Percentiles rank a stretch among this genome's conserved stretches.
phyloP scores from a whole-genome alignment of 2,797 vertebrate species.

The Australoheros facetus region DNA sequence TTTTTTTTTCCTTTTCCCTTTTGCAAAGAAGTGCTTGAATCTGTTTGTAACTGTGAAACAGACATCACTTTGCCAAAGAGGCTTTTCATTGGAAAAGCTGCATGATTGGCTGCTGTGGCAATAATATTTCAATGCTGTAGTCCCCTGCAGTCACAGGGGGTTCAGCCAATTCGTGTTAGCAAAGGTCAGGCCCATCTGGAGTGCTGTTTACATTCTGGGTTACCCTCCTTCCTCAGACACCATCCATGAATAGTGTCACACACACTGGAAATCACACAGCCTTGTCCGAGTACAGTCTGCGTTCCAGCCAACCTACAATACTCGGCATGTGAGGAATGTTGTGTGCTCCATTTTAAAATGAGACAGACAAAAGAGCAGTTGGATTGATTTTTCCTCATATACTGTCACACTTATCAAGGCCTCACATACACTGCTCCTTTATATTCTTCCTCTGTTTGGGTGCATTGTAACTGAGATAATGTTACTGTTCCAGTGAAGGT shows the following conservation, averaged over 20 bases:
- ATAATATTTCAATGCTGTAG: constrained; percentile 67
- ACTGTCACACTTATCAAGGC: constrained; percentile 65
- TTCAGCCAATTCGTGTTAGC: constrained; percentile 65
- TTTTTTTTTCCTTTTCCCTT: neutral
- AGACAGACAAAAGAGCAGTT: constrained; percentile 66
- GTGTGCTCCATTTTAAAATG: constrained; percentile 51
- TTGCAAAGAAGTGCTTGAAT: constrained; percentile 32
- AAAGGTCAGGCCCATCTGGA: constrained; percentile 75
- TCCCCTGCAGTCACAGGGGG: constrained; percentile 61
- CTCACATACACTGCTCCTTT: constrained; percentile 51
- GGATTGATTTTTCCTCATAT: constrained; percentile 54
- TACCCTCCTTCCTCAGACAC: constrained; percentile 55
- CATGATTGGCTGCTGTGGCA: constrained; percentile 55
- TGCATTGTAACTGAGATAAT: constrained; percentile 54
- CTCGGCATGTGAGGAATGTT: constrained; percentile 69
- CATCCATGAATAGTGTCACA: constrained; percentile 61
- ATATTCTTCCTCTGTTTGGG: constrained; percentile 49
- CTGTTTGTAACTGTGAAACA: constrained; percentile 41
- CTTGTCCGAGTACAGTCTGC: constrained; percentile 53
- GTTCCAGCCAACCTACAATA: constrained; percentile 76
- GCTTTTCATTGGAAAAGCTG: constrained; percentile 46
- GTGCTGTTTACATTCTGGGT: constrained; percentile 74
- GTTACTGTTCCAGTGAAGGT: constrained; percentile 54
- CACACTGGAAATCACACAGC: constrained; percentile 62
- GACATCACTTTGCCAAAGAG: constrained; percentile 38